Evolutionary conservation across 2,113 vertebrate genomes (phyloP).

Genomic region (Hyaena hyaena): DNA sequence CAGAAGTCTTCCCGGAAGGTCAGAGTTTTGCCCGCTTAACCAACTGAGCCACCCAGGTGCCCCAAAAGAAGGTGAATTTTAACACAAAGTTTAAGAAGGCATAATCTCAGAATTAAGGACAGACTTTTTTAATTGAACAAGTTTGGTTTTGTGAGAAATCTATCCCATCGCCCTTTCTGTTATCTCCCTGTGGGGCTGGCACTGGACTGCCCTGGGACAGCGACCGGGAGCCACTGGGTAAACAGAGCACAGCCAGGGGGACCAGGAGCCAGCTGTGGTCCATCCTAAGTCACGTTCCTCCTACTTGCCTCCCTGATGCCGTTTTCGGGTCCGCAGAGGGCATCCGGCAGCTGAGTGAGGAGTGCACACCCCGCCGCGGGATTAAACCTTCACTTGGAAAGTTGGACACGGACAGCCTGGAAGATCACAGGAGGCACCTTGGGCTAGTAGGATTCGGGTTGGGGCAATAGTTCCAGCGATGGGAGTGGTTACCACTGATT

Average conservation of each 20-base stretch:
- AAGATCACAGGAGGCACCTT: accelerated
- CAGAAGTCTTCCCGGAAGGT: not conserved
- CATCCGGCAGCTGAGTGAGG: not conserved
- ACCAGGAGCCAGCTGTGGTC: accelerated
- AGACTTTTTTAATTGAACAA: not conserved
- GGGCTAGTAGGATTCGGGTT: too few species aligned
- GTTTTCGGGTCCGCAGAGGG: not conserved
- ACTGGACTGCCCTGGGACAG: too few species aligned
- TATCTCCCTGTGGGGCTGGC: too few species aligned
- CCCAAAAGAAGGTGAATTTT: not conserved
- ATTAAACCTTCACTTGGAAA: not conserved
- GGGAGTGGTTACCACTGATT: not conserved
- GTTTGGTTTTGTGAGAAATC: not conserved
- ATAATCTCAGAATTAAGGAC: not conserved
- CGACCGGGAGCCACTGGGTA: not conserved
- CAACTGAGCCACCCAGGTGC: too few species aligned
- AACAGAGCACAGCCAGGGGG: accelerated
- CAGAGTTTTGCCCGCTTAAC: too few species aligned
- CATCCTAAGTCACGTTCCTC: too few species aligned
- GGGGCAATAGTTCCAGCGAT: not conserved
- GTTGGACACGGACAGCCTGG: too few species aligned
- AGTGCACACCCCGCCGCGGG: too few species aligned
- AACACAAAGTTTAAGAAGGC: not conserved
- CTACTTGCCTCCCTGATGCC: too few species aligned
- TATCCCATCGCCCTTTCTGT: not conserved